Base-by-base conservation (phyloP, 2,797 vertebrate genomes). In the Fratercula arctica region DNA sequence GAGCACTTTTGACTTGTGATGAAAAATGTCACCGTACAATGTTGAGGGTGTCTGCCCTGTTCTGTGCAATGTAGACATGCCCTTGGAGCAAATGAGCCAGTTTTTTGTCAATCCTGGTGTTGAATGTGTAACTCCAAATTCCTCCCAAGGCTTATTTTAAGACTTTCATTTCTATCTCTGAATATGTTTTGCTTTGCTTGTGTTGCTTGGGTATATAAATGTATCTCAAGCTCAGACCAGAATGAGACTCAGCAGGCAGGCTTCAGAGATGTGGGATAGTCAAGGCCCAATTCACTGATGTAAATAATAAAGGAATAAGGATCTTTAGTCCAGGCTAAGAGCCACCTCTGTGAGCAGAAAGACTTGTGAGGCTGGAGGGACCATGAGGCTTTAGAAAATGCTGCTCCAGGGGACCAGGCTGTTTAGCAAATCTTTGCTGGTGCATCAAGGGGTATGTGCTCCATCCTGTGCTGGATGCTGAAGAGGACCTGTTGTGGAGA, bases 21-120 rank as follows among this genome's bases (percentile, higher is more conserved):
- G 35, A 89, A 57, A 21, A 29, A 29, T 33, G 41, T 81, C 3
- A 5, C 37, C 11, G 7, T 50, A 21, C 0, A 7, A 50, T 2
- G 7, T 9, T 1, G 5, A 64, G 28, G 51, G 33, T 0, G 1
- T 56, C 13, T 76, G 5, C 25, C 16, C 37, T 50, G 46, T 50
- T 29, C 28, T 50, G 19, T 48, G 63, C 29, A 23, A 16, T 31
- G 19, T 41, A 21, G 48, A 46, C 10, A 15, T 51, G 37, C 4
- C 37, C n/a, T 73, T 57, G 66, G 31, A 86, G 35, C 45, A 53
- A 53, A 63, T 18, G 37, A 91, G n/a, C 16, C 60, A 37, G 1
- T 3, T 68, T 70, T 43, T 63, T 59, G 28, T 82, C 68, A 70
- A 46, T 80, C 31, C n/a, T 75, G 6, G 13, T 84, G 87, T 67